phyloP scores from a whole-genome alignment of 2,113 vertebrate genomes.

The Tragelaphus strepsiceros region DNA sequence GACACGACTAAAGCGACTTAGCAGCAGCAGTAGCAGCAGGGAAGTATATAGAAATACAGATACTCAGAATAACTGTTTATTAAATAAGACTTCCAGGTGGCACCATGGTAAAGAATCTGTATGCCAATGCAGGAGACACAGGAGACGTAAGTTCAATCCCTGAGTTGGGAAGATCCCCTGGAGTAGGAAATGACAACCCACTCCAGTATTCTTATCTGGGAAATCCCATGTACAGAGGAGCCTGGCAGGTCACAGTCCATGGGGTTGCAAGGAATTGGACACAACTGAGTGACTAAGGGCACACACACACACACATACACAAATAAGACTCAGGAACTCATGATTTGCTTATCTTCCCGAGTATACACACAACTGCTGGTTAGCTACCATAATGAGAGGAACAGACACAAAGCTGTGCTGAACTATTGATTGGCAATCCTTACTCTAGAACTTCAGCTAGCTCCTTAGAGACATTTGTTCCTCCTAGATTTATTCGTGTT shows the following conservation, averaged over 20 bases:
- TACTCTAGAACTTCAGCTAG: neutral
- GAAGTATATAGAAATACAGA: neutral
- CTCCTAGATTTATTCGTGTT: neutral
- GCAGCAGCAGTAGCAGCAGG: neutral
- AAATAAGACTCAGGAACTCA: neutral
- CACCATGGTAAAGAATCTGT: neutral
- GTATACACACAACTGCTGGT: neutral
- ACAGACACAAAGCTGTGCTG: neutral
- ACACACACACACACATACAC: neutral
- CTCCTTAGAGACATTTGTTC: neutral
- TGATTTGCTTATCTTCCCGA: neutral
- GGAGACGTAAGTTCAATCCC: rapidly evolving
- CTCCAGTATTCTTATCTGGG: neutral
- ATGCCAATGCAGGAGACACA: neutral
- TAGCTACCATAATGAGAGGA: neutral
- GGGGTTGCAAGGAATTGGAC: neutral
- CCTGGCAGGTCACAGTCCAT: neutral
- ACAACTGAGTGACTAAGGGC: neutral
- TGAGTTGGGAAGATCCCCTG: neutral
- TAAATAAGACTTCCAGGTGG: neutral
- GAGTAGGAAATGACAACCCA: neutral
- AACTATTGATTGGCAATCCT: neutral
- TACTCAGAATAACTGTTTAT: neutral
- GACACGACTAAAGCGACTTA: too few species aligned
- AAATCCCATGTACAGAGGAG: neutral